Base-by-base conservation (phyloP, 2,797 vertebrate genomes). In the Gymnodraco acuticeps region DNA sequence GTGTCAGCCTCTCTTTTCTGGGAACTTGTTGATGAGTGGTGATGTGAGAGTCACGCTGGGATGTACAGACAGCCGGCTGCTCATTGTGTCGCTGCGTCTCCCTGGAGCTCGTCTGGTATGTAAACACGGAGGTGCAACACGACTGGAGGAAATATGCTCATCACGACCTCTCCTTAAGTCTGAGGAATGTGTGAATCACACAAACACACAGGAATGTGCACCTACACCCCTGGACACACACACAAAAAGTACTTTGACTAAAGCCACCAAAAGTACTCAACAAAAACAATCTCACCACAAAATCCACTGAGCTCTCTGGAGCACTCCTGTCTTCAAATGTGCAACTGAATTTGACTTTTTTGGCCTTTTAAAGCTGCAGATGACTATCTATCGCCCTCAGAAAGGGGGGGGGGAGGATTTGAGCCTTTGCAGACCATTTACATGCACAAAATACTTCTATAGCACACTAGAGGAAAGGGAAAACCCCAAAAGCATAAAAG, bases 91-190 rank as follows among this genome's bases (percentile, higher is more conserved):
- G 23, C 77, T 86, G 75, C 3, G 79, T 90, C 87, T 87, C 92
- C 87, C 75, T 6, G 81, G 83, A 90, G 85, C 83, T 78, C 0
- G 87, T 90, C 85, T 92, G 91, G 89, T 87, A 94, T 93, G 91
- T 90, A 90, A 93, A 91, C 88, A 86, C 70, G 67, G 80, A 88
- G 85, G 82, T 86, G 87, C 81, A 72, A 74, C 75, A 82, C 47
- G 60, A 80, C 75, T 80, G 73, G 71, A 84, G 86, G 8, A 82
- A 91, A 92, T 88, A 78, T 86, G 82, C 70, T 90, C 85, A 88
- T 86, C 84, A n/a, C 74, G 70, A 84, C 84, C 86, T 83, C 82
- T 87, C 60, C 77, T 75, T 89, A 76, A 85, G 86, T 68, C 86
- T 13, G 65, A 56, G 87, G 87, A 89, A 93, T 89, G 89, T 87